Percentiles rank a stretch among this genome's conserved stretches.
These are phyloP conservation scores for Saiga tatarica DNA, from an alignment of 2,113 vertebrate species.

Conservation along the genomic window DNA sequence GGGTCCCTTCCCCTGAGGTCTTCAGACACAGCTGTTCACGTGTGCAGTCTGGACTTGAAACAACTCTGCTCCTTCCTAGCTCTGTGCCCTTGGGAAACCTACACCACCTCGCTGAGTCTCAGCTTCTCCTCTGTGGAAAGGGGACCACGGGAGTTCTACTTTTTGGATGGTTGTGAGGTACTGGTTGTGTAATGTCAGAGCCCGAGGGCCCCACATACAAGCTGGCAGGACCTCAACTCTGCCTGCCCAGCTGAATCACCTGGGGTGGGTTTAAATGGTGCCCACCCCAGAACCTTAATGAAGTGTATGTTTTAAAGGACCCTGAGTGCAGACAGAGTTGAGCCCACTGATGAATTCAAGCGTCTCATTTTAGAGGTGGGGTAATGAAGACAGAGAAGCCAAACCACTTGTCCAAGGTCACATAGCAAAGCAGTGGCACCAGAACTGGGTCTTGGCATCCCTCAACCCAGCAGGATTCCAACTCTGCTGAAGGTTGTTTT, in stretches of 20 bases:
- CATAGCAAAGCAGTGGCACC: neutral
- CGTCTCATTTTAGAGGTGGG: neutral
- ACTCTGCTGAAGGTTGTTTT: neutral
- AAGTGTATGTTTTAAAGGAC: neutral
- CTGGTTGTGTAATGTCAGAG: neutral
- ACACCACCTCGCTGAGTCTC: neutral
- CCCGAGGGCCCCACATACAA: neutral
- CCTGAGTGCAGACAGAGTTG: neutral
- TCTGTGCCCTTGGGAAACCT: neutral
- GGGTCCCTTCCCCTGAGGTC: neutral
- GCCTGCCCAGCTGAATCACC: neutral
- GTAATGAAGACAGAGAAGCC: neutral
- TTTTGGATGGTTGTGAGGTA: neutral
- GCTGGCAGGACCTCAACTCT: no score
- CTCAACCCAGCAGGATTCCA: neutral
- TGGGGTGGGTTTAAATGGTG: neutral
- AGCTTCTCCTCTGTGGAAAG: neutral
- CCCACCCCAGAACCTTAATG: neutral
- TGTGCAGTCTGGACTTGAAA: neutral
- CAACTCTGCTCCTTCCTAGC: neutral
- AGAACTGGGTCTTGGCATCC: neutral
- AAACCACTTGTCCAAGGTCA: neutral
- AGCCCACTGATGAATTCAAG: neutral
- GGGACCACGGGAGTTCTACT: neutral
- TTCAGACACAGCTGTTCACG: neutral